Evolutionary conservation across 1,140 invertebrate species (phyloP).

Genomic region (Drosophila equinoxialis): DNA sequence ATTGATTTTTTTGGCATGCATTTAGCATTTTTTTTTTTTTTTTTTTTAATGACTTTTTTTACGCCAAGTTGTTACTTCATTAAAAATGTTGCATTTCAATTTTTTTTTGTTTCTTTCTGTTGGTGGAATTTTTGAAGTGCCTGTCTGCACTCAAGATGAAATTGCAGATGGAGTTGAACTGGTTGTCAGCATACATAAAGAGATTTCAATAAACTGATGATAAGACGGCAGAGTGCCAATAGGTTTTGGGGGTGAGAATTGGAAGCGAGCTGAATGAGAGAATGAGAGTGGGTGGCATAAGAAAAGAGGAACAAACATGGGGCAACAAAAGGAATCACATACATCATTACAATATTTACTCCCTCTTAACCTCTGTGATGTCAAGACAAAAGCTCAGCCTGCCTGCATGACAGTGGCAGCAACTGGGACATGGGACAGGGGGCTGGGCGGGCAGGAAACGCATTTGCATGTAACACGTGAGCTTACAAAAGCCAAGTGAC

Average conservation of each 20-base stretch:
- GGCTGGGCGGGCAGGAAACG: constrained; percentile 54
- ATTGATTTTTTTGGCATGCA: constrained; percentile 66
- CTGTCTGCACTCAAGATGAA: constrained; percentile 38
- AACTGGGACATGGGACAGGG: constrained; percentile 19
- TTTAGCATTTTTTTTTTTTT: constrained; percentile 77
- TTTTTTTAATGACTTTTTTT: constrained; percentile 38
- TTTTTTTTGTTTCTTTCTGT: neutral
- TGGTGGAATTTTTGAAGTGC: constrained; percentile 52
- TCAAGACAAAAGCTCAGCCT: constrained; percentile 18
- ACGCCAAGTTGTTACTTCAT: constrained; percentile 74
- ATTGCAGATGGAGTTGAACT: constrained; percentile 36
- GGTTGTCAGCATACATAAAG: constrained; percentile 41
- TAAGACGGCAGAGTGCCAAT: constrained; percentile 34
- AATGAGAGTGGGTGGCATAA: neutral
- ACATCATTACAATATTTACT: constrained; percentile 80
- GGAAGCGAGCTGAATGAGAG: neutral
- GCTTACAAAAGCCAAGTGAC: constrained; percentile 76
- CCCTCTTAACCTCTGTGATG: constrained; percentile 55
- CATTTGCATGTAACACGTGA: constrained; percentile 80
- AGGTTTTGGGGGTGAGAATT: neutral
- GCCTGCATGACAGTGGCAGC: constrained; percentile 40
- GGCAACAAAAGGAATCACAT: constrained; percentile 68
- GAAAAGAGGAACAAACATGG: neutral
- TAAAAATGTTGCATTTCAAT: constrained; percentile 65
- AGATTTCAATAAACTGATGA: constrained; percentile 76